Percentiles rank a stretch among this genome's conserved stretches.
phyloP scores from a whole-genome alignment of 2,797 vertebrate species.

The Neomorphus geoffroyi region DNA sequence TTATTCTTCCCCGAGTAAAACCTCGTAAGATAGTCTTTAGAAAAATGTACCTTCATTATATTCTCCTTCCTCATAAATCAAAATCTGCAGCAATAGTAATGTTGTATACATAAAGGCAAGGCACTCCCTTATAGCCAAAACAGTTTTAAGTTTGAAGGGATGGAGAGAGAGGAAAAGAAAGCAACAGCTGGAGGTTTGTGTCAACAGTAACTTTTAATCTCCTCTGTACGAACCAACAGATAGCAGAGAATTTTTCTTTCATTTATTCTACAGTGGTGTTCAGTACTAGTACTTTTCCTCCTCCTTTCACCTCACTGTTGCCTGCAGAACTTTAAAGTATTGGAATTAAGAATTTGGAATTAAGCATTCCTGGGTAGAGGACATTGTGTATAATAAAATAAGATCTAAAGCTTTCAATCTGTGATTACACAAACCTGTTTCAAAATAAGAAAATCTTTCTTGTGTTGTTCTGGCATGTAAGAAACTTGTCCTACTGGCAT shows the following conservation, averaged over 20 bases:
- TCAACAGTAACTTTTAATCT: background rate
- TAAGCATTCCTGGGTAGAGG: background rate
- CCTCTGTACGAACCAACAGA: background rate
- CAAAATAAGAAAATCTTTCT: background rate
- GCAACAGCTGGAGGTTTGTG: background rate
- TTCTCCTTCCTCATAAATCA: background rate
- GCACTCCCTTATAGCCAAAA: background rate
- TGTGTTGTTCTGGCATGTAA: background rate
- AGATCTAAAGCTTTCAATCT: background rate
- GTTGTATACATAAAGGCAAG: background rate
- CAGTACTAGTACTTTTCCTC: background rate
- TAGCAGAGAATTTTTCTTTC: rapidly evolving
- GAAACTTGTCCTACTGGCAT: background rate
- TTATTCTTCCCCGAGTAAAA: background rate
- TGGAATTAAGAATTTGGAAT: background rate
- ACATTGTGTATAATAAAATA: background rate
- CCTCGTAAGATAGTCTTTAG: background rate
- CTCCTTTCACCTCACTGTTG: background rate
- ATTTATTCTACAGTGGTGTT: too few relatives aligned
- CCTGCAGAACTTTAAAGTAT: background rate
- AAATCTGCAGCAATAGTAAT: background rate
- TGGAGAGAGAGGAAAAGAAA: background rate
- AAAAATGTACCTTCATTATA: background rate
- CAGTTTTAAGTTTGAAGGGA: background rate
- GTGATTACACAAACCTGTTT: slow-evolving; percentile 5